Percentiles rank a stretch among this genome's conserved stretches.
phyloP scores from a whole-genome alignment of 2,113 vertebrate genomes.

The Trinectes maculatus region DNA sequence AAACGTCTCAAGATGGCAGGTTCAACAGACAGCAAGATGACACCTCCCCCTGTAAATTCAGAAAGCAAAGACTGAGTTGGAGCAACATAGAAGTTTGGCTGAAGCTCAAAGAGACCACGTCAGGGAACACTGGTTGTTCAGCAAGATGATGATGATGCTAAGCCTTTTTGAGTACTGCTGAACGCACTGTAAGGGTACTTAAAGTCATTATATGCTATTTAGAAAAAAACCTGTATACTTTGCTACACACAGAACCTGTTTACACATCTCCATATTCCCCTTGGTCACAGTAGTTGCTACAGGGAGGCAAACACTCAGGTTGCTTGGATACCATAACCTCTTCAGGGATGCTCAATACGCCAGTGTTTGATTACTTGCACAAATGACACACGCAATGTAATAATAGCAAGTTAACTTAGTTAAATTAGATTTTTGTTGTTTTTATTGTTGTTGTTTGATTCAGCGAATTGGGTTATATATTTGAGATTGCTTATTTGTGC shows the following conservation, averaged over 20 bases:
- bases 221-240: background rate
- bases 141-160: background rate
- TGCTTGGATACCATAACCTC: constrained; percentile 63
- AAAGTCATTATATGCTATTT: constrained; percentile 4
- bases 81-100: background rate
- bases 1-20: background rate
- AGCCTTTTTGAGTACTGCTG: background rate
- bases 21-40: too few species aligned
- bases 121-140: background rate
- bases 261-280: constrained; percentile 60
- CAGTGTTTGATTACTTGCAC: constrained; percentile 33
- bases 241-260: constrained; percentile 54
- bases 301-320: constrained; percentile 55
- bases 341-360: constrained; percentile 9
- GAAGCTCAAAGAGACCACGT: background rate
- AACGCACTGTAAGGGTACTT: background rate
- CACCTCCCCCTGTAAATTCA: background rate
- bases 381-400: constrained; percentile 14
- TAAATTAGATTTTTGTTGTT: too few species aligned
- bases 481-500: too few species aligned
- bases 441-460: too few species aligned
- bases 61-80: background rate
- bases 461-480: too few species aligned
- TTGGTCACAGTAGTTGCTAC: constrained; percentile 31
- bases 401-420: background rate